Evolutionary conservation across 2,797 vertebrate genomes (phyloP).

Genomic region (Amphiprion clarkii): DNA sequence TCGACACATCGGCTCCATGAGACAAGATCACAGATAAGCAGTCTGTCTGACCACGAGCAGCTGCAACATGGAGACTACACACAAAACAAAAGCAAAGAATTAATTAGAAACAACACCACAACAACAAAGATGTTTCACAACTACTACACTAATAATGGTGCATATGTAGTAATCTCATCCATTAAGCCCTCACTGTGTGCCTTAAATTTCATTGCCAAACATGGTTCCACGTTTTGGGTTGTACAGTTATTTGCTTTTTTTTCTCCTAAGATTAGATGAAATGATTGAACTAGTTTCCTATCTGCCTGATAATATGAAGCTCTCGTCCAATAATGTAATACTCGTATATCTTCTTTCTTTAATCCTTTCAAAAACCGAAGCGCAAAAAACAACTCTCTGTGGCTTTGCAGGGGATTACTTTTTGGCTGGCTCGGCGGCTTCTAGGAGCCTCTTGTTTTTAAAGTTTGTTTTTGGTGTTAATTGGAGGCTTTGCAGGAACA

Average conservation of each 20-base stretch:
- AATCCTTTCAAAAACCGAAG: not conserved
- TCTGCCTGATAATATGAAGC: too few relatives aligned
- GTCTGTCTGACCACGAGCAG: conserved; percentile 90
- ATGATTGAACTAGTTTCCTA: too few relatives aligned
- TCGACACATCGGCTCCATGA: conserved; percentile 91
- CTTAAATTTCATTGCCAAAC: not conserved
- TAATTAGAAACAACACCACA: conserved; percentile 7
- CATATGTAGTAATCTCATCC: too few relatives aligned
- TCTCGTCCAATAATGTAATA: too few relatives aligned
- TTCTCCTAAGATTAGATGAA: not conserved
- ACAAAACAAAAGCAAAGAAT: conserved; percentile 22
- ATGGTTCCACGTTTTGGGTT: too few relatives aligned
- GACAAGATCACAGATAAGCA: conserved; percentile 92
- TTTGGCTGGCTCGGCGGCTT: not conserved
- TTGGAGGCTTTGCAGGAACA: not conserved
- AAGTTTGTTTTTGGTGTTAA: not conserved
- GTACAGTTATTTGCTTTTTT: not conserved
- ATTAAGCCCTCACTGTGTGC: not conserved
- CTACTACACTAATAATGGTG: too few relatives aligned
- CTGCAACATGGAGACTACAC: conserved; percentile 93
- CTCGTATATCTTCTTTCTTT: not conserved
- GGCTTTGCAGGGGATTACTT: not conserved
- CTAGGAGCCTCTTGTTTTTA: not conserved
- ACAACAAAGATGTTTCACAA: too few relatives aligned
- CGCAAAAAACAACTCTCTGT: not conserved